These are phyloP conservation scores for Drosophila antonietae DNA, from an alignment of 2,888 invertebrate genomes.

Conservation along the genomic window DNA sequence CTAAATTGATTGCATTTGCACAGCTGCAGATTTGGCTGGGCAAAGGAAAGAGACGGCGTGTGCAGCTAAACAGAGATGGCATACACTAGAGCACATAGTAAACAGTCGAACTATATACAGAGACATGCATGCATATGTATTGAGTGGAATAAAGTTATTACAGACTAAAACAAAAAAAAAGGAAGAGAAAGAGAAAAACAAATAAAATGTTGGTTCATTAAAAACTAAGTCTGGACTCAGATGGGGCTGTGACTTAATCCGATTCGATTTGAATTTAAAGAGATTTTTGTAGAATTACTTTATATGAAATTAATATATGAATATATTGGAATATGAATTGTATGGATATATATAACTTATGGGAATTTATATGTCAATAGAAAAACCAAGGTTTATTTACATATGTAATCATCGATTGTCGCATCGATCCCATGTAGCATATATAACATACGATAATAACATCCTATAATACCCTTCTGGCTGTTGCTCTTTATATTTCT, in stretches of 20 bases:
- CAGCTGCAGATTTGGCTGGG: slow-evolving; percentile 47
- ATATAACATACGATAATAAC: not conserved
- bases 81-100: not conserved
- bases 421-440: not conserved
- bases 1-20: slow-evolving; percentile 78
- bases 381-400: too few relatives aligned
- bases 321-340: too few relatives aligned
- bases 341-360: not conserved
- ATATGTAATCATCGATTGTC: not conserved
- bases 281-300: not conserved
- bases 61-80: not conserved
- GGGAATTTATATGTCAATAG: not conserved
- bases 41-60: not conserved
- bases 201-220: slow-evolving; percentile 6
- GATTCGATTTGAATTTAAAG: not conserved
- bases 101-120: not conserved
- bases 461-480: not conserved
- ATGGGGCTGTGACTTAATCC: not conserved
- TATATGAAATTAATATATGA: not conserved
- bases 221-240: not conserved
- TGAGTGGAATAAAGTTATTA: not conserved
- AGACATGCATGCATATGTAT: not conserved
- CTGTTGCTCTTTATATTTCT: not conserved
- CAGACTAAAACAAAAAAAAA: not conserved
- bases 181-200: not conserved